Percentiles rank a stretch among this genome's conserved stretches.
Conservation (phyloP, 2,888 invertebrate species). For the Chrysodeixis includens region DNA sequence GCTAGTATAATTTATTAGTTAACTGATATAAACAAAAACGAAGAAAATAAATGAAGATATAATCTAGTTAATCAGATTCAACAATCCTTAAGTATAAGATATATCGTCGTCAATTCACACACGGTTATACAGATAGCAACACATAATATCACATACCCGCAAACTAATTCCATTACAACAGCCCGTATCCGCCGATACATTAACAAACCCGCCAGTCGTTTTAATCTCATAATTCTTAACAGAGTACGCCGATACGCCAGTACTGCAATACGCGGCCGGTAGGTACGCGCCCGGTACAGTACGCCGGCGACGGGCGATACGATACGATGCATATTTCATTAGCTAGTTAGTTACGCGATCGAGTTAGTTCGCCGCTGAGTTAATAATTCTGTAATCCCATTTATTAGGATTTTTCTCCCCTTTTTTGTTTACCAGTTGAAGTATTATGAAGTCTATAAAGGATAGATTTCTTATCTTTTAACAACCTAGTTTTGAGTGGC, state of each 20-base stretch:
- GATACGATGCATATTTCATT: slow-evolving; percentile 55
- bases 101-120: not conserved
- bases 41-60: no score
- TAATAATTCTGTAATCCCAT: slow-evolving; percentile 45
- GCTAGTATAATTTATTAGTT: no score
- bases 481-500: not conserved
- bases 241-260: slow-evolving; percentile 26
- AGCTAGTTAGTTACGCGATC: slow-evolving; percentile 55
- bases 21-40: no score
- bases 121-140: not conserved
- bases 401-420: slow-evolving; percentile 37
- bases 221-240: slow-evolving; percentile 54
- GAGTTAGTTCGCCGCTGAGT: slow-evolving; percentile 47
- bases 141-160: not conserved
- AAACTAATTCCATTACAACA: slow-evolving; percentile 2
- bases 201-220: slow-evolving; percentile 30
- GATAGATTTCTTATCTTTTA: not conserved
- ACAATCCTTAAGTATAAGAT: no score
- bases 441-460: not conserved
- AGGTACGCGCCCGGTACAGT: not conserved
- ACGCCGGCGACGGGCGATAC: slow-evolving; percentile 10
- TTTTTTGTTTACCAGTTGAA: slow-evolving; percentile 28
- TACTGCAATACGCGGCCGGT: slow-evolving; percentile 12
- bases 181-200: not conserved
- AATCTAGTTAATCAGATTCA: no score